Base-by-base conservation (phyloP, 1,140 invertebrate species). In the Tyrophagus putrescentiae region DNA sequence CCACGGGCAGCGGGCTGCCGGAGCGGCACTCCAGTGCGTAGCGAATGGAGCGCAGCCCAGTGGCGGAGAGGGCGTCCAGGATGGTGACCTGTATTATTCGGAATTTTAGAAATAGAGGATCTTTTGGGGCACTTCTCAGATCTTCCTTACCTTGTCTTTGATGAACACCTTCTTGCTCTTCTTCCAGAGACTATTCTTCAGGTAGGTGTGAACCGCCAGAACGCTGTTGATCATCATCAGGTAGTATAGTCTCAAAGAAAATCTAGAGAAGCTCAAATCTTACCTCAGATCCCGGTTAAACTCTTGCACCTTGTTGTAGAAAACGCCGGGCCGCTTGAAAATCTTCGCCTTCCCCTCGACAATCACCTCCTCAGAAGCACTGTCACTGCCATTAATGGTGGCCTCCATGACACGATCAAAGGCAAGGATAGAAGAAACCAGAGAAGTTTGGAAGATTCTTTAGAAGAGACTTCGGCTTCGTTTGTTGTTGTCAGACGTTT, bases 281-380 rank as follows among this genome's bases (percentile, higher is more conserved):
- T 77, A 84, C 76, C 84, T 93, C n/a, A 98, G 72, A 75, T 98
- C 93, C 67, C 93, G 76, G 70, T 97, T 97, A 67, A 97, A 96
- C 73, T 96, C 87, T 73, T 98, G 93, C 18, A 95, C 92, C 2
- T 89, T 90, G 76, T 97, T 98, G 68, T 96, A 97, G 73, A 98
- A 98, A 0, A 96, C 89, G 70, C 83, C 80, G 45, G 80, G 78
- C 9, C 78, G 78, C 16, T 82, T 72, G 13, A 77, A 67, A 61
- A 90, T 80, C 67, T 79, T 77, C 1, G 86, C 86, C 68, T 80
- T 74, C 0, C 88, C 88, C 76, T 92, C 88, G 60, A 65, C 74
- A 31, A 82, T 62, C 7, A 62, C 18, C 16, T 3, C 1, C 27
- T 72, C 9, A 63, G 52, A 45, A 57, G 13, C 33, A 45, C 25